These are phyloP conservation scores for Zaprionus kolodkinae DNA, from an alignment of 1,140 invertebrate species.

Conservation along the genomic window DNA sequence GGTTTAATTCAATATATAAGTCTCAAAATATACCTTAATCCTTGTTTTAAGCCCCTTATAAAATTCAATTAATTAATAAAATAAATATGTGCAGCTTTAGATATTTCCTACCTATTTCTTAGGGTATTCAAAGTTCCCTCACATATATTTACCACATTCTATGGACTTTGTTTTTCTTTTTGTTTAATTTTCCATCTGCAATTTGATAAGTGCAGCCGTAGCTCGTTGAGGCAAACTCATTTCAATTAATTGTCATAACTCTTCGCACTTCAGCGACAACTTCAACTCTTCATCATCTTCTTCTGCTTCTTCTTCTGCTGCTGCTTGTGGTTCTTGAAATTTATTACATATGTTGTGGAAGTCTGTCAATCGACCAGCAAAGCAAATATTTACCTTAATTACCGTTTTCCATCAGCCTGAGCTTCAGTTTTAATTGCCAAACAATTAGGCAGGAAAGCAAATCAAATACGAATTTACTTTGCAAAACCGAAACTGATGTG, in stretches of 20 bases:
- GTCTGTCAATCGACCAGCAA: background rate
- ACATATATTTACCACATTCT: background rate
- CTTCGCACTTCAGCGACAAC: conserved; percentile 5
- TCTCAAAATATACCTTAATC: background rate
- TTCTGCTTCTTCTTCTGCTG: background rate
- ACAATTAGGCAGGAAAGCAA: conserved; percentile 18
- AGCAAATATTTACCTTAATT: conserved; percentile 15
- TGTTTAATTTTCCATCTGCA: background rate
- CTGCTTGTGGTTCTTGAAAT: background rate
- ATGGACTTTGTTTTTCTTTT: background rate
- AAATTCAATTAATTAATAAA: too few species aligned
- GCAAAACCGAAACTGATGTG: too few species aligned
- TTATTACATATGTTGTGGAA: background rate
- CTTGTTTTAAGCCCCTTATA: too few species aligned
- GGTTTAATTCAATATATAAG: background rate
- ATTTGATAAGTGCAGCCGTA: background rate
- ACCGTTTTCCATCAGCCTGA: conserved; percentile 4
- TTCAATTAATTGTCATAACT: conserved; percentile 11
- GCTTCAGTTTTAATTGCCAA: conserved; percentile 10
- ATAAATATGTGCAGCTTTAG: too few species aligned
- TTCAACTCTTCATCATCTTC: background rate
- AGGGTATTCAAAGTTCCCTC: background rate
- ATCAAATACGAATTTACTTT: background rate
- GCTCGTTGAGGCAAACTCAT: background rate
- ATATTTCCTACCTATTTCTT: background rate